These are phyloP conservation scores for Hippocampus mohnikei DNA, from an alignment of 2,113 vertebrate genomes.

Conservation along the genomic window DNA sequence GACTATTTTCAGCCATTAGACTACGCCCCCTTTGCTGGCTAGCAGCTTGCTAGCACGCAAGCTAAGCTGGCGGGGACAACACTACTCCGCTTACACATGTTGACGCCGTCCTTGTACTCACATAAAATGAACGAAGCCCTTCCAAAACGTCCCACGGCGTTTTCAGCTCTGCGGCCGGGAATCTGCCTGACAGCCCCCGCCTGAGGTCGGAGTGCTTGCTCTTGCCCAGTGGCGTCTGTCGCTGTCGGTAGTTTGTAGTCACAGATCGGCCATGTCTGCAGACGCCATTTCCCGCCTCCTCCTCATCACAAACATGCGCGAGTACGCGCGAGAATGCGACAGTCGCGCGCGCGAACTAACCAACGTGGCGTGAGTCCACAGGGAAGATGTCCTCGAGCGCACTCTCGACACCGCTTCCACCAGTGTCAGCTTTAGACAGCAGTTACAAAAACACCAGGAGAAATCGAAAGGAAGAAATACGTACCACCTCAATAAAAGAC, in stretches of 20 bases:
- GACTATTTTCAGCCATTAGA: constrained; percentile 56
- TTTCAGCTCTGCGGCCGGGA: constrained; percentile 44
- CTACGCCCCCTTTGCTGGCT: constrained; percentile 65
- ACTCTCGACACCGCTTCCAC: constrained; percentile 6
- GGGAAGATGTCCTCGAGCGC: constrained; percentile 28
- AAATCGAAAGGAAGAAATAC: background rate
- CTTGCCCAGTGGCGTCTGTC: constrained; percentile 44
- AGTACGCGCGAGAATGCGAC: constrained; percentile 60
- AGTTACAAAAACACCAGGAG: background rate
- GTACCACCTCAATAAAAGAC: background rate
- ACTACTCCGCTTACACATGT: constrained; percentile 53
- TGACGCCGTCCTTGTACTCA: constrained; percentile 42
- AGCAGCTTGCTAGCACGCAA: constrained; percentile 37
- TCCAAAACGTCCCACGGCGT: constrained; percentile 32
- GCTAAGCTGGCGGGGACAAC: constrained; percentile 15
- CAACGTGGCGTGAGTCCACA: constrained; percentile 45
- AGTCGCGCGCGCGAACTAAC: constrained; percentile 42
- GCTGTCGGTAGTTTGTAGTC: constrained; percentile 45
- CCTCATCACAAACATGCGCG: constrained; percentile 60
- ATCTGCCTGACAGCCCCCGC: constrained; percentile 42
- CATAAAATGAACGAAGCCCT: constrained; percentile 43
- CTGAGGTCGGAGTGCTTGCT: constrained; percentile 42
- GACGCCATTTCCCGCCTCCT: constrained; percentile 72
- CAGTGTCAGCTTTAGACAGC: background rate
- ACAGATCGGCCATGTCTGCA: constrained; percentile 51